These are phyloP conservation scores for Eupeodes latifasciatus DNA, from an alignment of 2,888 invertebrate genomes.

Conservation along the genomic window DNA sequence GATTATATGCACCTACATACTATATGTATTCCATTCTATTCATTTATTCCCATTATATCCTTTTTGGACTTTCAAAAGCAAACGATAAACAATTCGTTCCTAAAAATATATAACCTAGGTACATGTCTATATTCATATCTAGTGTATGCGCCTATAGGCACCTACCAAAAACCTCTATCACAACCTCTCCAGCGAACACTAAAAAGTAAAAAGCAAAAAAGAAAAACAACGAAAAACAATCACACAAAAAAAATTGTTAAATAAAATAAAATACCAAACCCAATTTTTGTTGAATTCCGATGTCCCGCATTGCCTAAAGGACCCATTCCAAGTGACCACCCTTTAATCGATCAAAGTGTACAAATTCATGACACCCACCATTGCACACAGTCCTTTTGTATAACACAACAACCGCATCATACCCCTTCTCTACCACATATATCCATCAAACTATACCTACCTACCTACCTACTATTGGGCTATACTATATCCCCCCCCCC, in stretches of 20 bases:
- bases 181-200: slow-evolving; percentile 8
- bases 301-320: slow-evolving; percentile 56
- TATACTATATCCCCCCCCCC: neutral
- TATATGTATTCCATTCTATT: slow-evolving; percentile 42
- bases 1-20: too few species aligned
- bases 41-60: slow-evolving; percentile 64
- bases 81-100: slow-evolving; percentile 59
- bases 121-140: neutral
- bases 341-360: slow-evolving; percentile 73
- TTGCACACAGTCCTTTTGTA: slow-evolving; percentile 15
- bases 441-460: slow-evolving; percentile 25
- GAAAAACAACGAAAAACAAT: neutral
- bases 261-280: slow-evolving; percentile 35
- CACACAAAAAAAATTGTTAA: slow-evolving; percentile 12
- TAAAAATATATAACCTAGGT: slow-evolving; percentile 37
- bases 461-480: slow-evolving; percentile 19
- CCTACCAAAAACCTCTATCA: slow-evolving; percentile 10
- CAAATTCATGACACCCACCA: slow-evolving; percentile 58
- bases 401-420: neutral
- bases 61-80: slow-evolving; percentile 58
- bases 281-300: slow-evolving; percentile 65
- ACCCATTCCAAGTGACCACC: slow-evolving; percentile 48
- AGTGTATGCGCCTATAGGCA: neutral
- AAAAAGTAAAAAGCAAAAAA: too few species aligned
- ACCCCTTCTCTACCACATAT: neutral